Conservation (phyloP, 2,113 vertebrate species). For the Cichladusa arquata region DNA sequence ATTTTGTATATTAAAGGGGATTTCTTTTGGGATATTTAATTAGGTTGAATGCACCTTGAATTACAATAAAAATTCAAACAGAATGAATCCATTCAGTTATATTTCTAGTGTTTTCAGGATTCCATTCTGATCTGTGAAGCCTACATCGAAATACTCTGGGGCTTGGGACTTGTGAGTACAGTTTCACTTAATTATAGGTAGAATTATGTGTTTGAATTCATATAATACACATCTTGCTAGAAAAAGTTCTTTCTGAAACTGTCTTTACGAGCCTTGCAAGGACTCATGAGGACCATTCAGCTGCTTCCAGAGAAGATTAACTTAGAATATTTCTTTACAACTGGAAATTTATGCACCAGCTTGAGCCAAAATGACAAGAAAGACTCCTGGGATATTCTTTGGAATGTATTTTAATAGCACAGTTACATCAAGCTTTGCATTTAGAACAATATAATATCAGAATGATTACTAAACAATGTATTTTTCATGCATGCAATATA, state of each 20-base stretch:
- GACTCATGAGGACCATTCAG: slow-evolving; percentile 12
- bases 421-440: slow-evolving; percentile 20
- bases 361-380: slow-evolving; percentile 22
- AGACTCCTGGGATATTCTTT: background rate
- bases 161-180: background rate
- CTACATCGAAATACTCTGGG: background rate
- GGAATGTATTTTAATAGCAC: slow-evolving; percentile 34
- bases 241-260: background rate
- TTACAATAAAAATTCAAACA: background rate
- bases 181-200: background rate
- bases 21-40: background rate
- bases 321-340: slow-evolving; percentile 9
- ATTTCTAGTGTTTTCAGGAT: background rate
- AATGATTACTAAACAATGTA: slow-evolving; percentile 18
- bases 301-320: slow-evolving; percentile 12
- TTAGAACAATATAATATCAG: slow-evolving; percentile 10
- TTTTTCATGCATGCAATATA: background rate
- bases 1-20: background rate
- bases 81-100: background rate
- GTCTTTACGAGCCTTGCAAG: slow-evolving; percentile 2
- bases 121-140: background rate
- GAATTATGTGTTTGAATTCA: background rate
- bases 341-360: slow-evolving; percentile 39
- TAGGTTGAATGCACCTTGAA: background rate
- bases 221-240: background rate